These are phyloP conservation scores for Cyclophora punctaria DNA, from an alignment of 2,888 invertebrate genomes.

Conservation along the genomic window DNA sequence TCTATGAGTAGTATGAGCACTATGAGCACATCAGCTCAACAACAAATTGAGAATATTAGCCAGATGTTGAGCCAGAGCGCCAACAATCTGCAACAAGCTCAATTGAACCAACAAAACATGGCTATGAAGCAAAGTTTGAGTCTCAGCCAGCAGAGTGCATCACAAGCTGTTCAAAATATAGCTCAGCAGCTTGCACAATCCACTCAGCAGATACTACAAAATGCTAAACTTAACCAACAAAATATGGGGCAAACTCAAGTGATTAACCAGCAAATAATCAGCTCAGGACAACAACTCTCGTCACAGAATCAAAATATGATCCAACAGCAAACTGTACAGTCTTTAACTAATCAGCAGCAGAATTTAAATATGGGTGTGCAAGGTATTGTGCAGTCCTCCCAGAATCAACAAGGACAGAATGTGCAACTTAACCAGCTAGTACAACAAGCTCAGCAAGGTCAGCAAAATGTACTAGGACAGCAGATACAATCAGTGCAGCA, in stretches of 20 bases:
- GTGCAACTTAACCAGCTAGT: slow-evolving; percentile 67
- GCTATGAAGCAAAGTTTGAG: slow-evolving; percentile 63
- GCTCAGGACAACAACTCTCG: slow-evolving; percentile 66
- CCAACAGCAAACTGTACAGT: slow-evolving; percentile 64
- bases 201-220: slow-evolving; percentile 63
- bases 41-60: slow-evolving; percentile 77
- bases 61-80: slow-evolving; percentile 73
- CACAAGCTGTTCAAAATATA: slow-evolving; percentile 64
- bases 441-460: slow-evolving; percentile 36
- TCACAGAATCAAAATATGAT: slow-evolving; percentile 56
- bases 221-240: slow-evolving; percentile 58
- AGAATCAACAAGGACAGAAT: slow-evolving; percentile 48
- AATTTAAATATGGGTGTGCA: slow-evolving; percentile 67
- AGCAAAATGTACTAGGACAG: slow-evolving; percentile 59
- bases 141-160: slow-evolving; percentile 58
- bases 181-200: slow-evolving; percentile 65
- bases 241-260: slow-evolving; percentile 60
- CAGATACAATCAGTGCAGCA: slow-evolving; percentile 70
- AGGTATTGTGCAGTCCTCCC: slow-evolving; percentile 55
- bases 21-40: slow-evolving; percentile 60
- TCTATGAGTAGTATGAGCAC: slow-evolving; percentile 49
- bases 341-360: slow-evolving; percentile 58
- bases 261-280: slow-evolving; percentile 60
- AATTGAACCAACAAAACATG: slow-evolving; percentile 59
- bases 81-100: slow-evolving; percentile 62